Conservation (phyloP, 2,113 vertebrate species). For the Oncorhynchus masou region DNA sequence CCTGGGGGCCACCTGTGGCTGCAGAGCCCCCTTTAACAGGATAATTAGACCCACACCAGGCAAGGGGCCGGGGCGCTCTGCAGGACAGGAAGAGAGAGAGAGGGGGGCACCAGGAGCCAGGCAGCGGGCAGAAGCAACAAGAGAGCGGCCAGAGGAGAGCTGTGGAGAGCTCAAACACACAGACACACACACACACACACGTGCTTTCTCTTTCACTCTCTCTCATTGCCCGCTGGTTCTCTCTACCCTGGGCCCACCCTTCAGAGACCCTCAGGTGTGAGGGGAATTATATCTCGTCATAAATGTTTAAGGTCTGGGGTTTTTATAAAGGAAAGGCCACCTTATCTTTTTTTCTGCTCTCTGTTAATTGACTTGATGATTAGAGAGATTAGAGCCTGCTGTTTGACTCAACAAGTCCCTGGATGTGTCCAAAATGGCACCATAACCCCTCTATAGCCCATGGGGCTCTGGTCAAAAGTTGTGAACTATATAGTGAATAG, state of each 20-base stretch:
- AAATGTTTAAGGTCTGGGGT: conserved; percentile 57
- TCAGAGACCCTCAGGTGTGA: conserved; percentile 48
- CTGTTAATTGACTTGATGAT: conserved; percentile 57
- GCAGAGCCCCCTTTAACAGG: conserved; percentile 85
- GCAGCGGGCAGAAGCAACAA: conserved; percentile 68
- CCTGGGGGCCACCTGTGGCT: conserved; percentile 73
- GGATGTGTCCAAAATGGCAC: conserved; percentile 37
- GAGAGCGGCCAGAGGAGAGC: conserved; percentile 75
- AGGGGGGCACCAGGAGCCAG: conserved; percentile 54
- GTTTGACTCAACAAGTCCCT: conserved; percentile 54
- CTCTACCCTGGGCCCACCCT: conserved; percentile 44
- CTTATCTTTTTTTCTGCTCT: conserved; percentile 45
- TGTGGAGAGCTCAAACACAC: conserved; percentile 18
- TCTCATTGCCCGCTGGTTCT: not conserved
- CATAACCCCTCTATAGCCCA: too few species aligned
- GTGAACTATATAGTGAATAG: not conserved
- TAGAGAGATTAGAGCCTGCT: conserved; percentile 45
- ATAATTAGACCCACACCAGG: conserved; percentile 79
- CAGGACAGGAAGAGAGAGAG: conserved; percentile 59
- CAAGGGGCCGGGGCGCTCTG: conserved; percentile 48
- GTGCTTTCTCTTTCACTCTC: not conserved
- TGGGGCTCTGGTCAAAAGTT: too few species aligned
- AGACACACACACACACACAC: conserved; percentile 1
- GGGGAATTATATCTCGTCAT: conserved; percentile 58
- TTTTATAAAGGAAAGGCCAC: conserved; percentile 56